Conservation (phyloP, 2,797 vertebrate genomes). For the Synanceia verrucosa region DNA sequence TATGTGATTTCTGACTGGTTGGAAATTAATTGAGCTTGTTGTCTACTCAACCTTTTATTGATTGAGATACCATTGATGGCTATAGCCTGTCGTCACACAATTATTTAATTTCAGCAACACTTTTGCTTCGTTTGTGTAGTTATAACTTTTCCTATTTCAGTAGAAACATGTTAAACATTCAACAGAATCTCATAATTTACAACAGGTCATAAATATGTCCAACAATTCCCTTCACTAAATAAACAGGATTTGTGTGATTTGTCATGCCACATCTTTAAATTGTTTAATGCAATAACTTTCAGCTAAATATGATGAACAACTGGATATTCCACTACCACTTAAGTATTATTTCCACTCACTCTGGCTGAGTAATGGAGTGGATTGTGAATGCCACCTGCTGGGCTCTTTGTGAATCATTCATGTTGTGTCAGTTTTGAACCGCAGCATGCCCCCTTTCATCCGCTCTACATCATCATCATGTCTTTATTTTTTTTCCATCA, state of each 20-base stretch:
- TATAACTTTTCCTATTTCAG: background rate
- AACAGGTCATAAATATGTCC: background rate
- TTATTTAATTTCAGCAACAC: background rate
- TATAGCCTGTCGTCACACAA: constrained; percentile 20
- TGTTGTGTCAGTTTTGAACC: constrained; percentile 13
- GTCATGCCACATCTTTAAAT: background rate
- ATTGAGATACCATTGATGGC: background rate
- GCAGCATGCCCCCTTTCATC: constrained; percentile 23
- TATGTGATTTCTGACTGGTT: constrained; percentile 5
- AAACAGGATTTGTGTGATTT: background rate
- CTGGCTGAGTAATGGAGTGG: constrained; percentile 19
- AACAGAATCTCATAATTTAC: background rate
- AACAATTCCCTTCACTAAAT: background rate
- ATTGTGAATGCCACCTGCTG: constrained; percentile 76
- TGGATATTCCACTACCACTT: background rate
- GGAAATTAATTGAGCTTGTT: background rate
- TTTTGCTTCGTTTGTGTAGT: background rate
- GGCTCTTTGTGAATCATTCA: constrained; percentile 43
- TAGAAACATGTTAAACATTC: constrained; percentile 12
- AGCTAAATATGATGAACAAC: background rate
- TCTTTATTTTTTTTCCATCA: constrained; percentile 47
- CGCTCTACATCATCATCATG: constrained; percentile 34
- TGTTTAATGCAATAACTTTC: background rate
- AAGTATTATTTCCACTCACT: background rate
- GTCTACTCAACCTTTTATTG: constrained; percentile 10